A percentile compares a stretch with the other conserved stretches of the same genome.
Conservation (phyloP, 2,113 vertebrate species). For the Gadus chalcogrammus region DNA sequence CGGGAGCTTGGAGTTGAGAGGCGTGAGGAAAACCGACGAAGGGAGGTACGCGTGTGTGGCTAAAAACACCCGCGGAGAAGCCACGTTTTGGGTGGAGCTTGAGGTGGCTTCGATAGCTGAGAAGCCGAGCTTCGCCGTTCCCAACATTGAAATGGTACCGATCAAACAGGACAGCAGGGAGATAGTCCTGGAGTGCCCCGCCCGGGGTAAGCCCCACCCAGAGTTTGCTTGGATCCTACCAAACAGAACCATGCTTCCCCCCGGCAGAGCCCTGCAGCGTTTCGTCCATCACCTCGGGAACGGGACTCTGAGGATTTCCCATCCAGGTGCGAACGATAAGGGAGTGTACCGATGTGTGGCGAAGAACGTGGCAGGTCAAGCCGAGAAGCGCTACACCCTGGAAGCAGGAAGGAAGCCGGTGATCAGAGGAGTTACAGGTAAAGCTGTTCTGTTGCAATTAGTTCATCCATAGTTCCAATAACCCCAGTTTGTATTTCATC, state of each 20-base stretch:
- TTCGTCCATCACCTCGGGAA: slow-evolving; percentile 67
- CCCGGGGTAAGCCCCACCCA: slow-evolving; percentile 71
- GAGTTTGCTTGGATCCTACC: slow-evolving; percentile 74
- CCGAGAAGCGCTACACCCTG: slow-evolving; percentile 72
- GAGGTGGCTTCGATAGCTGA: slow-evolving; percentile 72
- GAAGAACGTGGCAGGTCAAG: slow-evolving; percentile 76
- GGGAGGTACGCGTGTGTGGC: slow-evolving; percentile 68
- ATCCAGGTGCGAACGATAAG: slow-evolving; percentile 61
- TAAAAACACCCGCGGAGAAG: slow-evolving; percentile 70
- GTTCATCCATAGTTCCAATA: neutral
- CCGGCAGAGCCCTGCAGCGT: slow-evolving; percentile 64
- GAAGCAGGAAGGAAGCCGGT: slow-evolving; percentile 71
- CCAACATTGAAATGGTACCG: slow-evolving; percentile 73
- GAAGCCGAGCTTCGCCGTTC: slow-evolving; percentile 74
- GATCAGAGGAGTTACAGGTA: slow-evolving; percentile 66
- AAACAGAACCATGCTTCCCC: slow-evolving; percentile 64
- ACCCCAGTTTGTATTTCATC: no score
- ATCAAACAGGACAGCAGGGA: slow-evolving; percentile 62
- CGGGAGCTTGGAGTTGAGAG: slow-evolving; percentile 73
- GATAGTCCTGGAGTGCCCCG: slow-evolving; percentile 64
- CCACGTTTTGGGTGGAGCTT: slow-evolving; percentile 64
- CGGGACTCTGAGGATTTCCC: slow-evolving; percentile 66
- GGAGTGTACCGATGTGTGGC: slow-evolving; percentile 75
- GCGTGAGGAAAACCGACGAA: slow-evolving; percentile 73
- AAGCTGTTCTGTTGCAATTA: neutral